Base-by-base conservation (phyloP, 2,888 invertebrate species). In the Matsumyia berberina region DNA sequence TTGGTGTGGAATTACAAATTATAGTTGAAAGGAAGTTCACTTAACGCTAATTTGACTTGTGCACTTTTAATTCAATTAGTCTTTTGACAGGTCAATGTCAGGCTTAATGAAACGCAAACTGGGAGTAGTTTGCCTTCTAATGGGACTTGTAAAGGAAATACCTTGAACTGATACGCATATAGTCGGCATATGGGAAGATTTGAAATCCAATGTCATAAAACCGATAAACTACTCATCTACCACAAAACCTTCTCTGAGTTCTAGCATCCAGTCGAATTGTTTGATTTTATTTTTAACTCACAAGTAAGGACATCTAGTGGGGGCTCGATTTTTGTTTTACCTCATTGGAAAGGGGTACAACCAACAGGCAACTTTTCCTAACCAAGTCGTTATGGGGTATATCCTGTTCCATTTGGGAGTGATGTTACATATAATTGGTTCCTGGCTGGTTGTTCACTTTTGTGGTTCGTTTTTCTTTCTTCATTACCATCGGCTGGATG, bases 1-100 rank as follows among this genome's bases (percentile, higher is more conserved):
- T 24, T 0, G 11, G 57, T 7, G 64, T 0, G 12, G 35, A 46
- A 5, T 31, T 7, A 44, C 33, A 33, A 33, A 31, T 35, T 29
- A 17, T 12, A 35, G 11, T 31, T 37, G 24, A 77, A 17, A 53
- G 35, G n/a, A 15, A 58, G 72, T 58, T 72, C 51, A 79, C 49
- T 79, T 66, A 72, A 15, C 9, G 46, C 17, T 70, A 66, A 33
- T 72, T 72, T 60, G 35, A 58, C 5, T 72, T 79, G 42, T 72
- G 49, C 12, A 42, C 9, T 51, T 37, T 17, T 39, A 19, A 64
- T 31, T 39, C 11, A 70, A 70, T 62, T 19, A 33, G 12, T 1
- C 5, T 0, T 4, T 24, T 9, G 39, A 29, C 5, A n/a, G 24
- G 44, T 44, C 24, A 24, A 24, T 24, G 24, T 24, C 24, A 24